Evolutionary conservation across 92 coral and sea anemone species (phyloP).

Genomic region (Epizoanthus ramosus): DNA sequence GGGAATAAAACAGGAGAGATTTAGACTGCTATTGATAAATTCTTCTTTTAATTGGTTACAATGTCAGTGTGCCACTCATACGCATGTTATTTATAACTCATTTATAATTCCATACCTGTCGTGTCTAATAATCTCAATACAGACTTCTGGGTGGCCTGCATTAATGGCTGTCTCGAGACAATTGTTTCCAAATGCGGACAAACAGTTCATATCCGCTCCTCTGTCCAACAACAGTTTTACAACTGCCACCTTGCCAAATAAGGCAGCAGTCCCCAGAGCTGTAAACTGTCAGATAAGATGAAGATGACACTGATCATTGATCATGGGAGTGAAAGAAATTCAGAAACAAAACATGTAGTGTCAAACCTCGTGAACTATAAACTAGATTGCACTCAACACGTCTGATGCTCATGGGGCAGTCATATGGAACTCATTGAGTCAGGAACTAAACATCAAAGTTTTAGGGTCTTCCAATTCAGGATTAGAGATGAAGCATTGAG

Average conservation of each 20-base stretch:
- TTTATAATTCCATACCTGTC: conserved; percentile 45
- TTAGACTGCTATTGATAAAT: too few relatives aligned
- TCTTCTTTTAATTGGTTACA: too few relatives aligned
- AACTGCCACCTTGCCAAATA: conserved; percentile 50
- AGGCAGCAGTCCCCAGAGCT: conserved; percentile 71
- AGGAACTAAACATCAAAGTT: too few relatives aligned
- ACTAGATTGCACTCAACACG: too few relatives aligned
- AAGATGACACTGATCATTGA: not conserved
- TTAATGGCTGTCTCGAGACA: conserved; percentile 71
- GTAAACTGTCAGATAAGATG: conserved; percentile 44
- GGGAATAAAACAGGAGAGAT: too few relatives aligned
- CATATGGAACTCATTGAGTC: too few relatives aligned
- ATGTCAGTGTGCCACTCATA: too few relatives aligned
- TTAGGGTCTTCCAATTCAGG: too few relatives aligned
- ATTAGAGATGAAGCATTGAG: too few relatives aligned
- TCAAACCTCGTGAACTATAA: too few relatives aligned
- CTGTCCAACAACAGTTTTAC: conserved; percentile 70
- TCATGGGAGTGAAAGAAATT: not conserved
- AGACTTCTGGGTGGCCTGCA: conserved; percentile 65
- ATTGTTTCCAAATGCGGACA: conserved; percentile 54
- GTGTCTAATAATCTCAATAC: conserved; percentile 74
- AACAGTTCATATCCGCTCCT: conserved; percentile 64
- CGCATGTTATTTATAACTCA: too few relatives aligned
- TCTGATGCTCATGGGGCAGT: too few relatives aligned
- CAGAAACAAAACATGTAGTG: not conserved